Base-by-base conservation (phyloP, 2,797 vertebrate species). In the Cichlasoma orientale region DNA sequence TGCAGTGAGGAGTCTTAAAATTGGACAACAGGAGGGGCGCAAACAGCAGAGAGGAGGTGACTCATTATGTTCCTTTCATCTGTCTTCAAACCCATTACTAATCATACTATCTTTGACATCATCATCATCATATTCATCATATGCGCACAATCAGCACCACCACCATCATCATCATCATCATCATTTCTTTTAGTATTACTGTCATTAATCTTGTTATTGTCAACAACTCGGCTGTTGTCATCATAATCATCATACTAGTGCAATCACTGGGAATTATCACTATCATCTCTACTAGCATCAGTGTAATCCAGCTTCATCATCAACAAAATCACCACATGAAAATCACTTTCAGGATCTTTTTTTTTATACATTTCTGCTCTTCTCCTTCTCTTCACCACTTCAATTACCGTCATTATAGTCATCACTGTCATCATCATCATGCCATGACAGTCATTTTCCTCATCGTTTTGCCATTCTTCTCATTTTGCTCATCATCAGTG, bases 51-150 rank as follows among this genome's bases (percentile, higher is more conserved):
- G 63, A 75, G 68, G 73, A 71, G 80, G 80, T 80, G 83, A 85
- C 76, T 93, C 87, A 90, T 88, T 72, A 56, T 4, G 25, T 19
- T 29, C 68, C 71, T 88, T 86, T 88, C 75, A 83, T 87, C 75
- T 78, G 66, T 57, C 56, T 74, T 58, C 59, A 76, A 69, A 83
- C 57, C 54, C 33, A 72, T 80, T 75, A 63, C 66, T 55, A 76
- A 80, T 88, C 81, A 75, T 41, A 21, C 73, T 31, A 56, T 58
- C 84, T 88, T 85, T 69, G 53, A 76, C 77, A 69, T 66, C 74
- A 68, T 78, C 74, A 68, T 78, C 69, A 54, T 79, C 75, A n/a
- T 29, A 31, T 80, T 82, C 86, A 84, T 81, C 70, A 59, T 14
- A 29, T 61, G 21, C 47, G 11, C 14, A 56, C 54, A 84, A 56